Conservation (phyloP, 2,888 invertebrate genomes). For the Elgonia sp. region DNA sequence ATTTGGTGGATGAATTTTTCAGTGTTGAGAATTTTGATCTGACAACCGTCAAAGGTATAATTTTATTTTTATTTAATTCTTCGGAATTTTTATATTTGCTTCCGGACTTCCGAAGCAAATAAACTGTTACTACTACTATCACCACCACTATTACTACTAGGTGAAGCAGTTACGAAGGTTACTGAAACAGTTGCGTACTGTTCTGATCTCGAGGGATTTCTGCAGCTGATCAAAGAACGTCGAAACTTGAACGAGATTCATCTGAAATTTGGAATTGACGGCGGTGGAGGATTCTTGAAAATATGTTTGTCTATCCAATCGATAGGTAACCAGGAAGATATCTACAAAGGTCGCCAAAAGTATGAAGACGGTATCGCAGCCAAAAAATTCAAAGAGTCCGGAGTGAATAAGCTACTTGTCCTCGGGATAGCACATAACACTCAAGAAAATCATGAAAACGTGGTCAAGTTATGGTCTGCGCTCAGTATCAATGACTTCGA, state of each 20-base stretch:
- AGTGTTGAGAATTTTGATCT: conserved; percentile 13
- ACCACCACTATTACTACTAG: too few relatives aligned
- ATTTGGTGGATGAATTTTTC: conserved; percentile 36
- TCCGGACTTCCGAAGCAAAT: too few relatives aligned
- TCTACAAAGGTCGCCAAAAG: conserved; percentile 4
- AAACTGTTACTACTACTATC: too few relatives aligned
- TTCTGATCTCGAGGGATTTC: conserved; percentile 1
- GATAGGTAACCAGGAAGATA: not conserved
- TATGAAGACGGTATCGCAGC: not conserved
- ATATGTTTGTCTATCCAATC: conserved; percentile 44
- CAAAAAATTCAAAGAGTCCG: conserved; percentile 45
- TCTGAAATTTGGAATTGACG: conserved; percentile 40
- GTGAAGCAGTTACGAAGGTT: not conserved
- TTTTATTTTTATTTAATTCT: too few relatives aligned
- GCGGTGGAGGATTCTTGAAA: conserved; percentile 42
- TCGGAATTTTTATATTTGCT: too few relatives aligned
- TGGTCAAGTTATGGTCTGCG: conserved; percentile 28
- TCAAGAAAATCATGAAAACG: conserved; percentile 57
- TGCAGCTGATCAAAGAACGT: conserved; percentile 32
- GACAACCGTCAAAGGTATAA: not conserved
- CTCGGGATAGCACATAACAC: conserved; percentile 31
- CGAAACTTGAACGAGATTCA: conserved; percentile 31
- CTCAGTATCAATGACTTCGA: conserved; percentile 39
- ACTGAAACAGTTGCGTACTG: conserved; percentile 15
- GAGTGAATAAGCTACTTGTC: conserved; percentile 39